phyloP scores from a whole-genome alignment of 64 coral and sea anemone genomes.

The Orbicella faveolata region DNA sequence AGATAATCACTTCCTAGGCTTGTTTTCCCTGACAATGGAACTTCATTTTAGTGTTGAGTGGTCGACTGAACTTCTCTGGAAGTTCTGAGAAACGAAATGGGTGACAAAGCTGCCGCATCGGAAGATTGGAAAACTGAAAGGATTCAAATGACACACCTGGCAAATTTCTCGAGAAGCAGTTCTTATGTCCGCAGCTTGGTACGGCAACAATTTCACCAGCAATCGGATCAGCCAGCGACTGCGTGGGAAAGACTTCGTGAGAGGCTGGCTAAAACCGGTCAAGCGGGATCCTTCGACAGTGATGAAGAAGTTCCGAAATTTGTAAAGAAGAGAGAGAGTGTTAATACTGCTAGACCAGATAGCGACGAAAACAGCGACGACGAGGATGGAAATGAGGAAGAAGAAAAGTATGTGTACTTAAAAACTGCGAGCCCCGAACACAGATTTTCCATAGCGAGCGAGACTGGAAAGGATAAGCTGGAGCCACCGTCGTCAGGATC shows the following conservation, averaged over 20 bases:
- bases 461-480: neutral
- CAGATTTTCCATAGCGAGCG: neutral
- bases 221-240: slow-evolving; percentile 2
- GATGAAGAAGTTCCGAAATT: slow-evolving; percentile 12
- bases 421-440: neutral
- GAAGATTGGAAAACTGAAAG: slow-evolving; percentile 16
- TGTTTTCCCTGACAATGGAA: neutral
- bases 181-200: slow-evolving; percentile 33
- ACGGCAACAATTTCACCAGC: slow-evolving; percentile 24
- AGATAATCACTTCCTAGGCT: neutral
- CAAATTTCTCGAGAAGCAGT: slow-evolving; percentile 40
- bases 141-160: slow-evolving; percentile 16
- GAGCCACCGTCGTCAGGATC: neutral
- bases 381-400: slow-evolving; percentile 3
- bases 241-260: slow-evolving; percentile 36
- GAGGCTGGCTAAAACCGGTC: neutral
- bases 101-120: neutral
- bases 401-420: neutral
- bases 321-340: slow-evolving; percentile 1
- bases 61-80: neutral
- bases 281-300: neutral
- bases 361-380: slow-evolving; percentile 1
- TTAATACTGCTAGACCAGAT: neutral
- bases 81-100: neutral
- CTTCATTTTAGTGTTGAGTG: neutral